Conservation (phyloP, 2,113 vertebrate genomes). For the Trichechus manatus region DNA sequence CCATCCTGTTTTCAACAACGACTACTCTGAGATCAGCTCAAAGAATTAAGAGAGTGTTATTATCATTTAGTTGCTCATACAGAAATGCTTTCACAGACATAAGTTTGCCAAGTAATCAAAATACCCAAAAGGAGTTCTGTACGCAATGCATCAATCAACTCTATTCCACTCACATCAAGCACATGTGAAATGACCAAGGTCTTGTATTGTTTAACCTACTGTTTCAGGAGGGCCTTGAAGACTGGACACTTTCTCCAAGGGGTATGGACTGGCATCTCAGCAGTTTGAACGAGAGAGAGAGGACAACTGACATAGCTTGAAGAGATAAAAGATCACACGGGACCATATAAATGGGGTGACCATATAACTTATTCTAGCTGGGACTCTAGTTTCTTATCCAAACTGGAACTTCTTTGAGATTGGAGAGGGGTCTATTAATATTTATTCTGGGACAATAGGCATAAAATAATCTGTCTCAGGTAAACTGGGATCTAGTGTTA, state of each 20-base stretch:
- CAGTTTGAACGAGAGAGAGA: background rate
- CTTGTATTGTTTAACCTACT: background rate
- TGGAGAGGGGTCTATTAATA: too few species aligned
- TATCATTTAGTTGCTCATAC: background rate
- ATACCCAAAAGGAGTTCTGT: background rate
- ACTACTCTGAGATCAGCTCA: background rate
- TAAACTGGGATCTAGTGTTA: background rate
- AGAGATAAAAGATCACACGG: background rate
- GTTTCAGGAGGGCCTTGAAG: background rate
- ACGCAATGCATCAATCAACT: background rate
- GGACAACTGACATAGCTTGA: background rate
- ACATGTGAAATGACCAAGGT: background rate
- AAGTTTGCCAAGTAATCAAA: background rate
- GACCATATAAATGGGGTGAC: background rate
- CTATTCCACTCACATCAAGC: background rate
- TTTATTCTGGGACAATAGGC: background rate
- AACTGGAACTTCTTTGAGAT: too few species aligned
- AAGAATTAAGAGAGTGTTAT: background rate
- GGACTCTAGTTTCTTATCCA: too few species aligned
- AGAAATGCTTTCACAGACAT: background rate
- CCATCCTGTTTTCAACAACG: background rate
- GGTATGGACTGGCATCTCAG: background rate
- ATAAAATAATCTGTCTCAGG: background rate
- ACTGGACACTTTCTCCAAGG: background rate
- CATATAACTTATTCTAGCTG: too few species aligned